Conservation (phyloP, 2,797 vertebrate genomes). For the Coregonus suidteri region DNA sequence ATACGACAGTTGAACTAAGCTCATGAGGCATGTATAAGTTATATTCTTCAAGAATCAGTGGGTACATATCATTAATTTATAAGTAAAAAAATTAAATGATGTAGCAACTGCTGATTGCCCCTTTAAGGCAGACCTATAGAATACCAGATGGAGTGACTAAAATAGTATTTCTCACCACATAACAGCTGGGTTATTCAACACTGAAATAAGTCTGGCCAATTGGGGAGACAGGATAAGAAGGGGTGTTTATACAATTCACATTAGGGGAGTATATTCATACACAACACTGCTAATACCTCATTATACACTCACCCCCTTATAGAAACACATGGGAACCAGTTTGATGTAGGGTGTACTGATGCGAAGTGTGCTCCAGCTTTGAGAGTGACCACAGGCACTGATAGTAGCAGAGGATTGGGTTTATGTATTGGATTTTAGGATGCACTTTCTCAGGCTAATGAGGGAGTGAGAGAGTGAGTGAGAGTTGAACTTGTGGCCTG, state of each 20-base stretch:
- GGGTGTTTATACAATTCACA: not conserved
- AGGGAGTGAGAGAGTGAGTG: too few species aligned
- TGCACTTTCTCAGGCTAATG: not conserved
- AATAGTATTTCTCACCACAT: not conserved
- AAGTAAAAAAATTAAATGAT: too few species aligned
- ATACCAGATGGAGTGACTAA: slow-evolving; percentile 1
- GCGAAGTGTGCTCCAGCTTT: too few species aligned
- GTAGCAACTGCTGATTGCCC: not conserved
- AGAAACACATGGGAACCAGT: not conserved
- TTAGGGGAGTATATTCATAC: not conserved
- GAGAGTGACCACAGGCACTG: too few species aligned
- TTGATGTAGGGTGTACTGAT: too few species aligned
- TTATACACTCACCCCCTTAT: not conserved
- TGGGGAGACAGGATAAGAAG: not conserved
- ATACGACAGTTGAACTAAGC: too few species aligned
- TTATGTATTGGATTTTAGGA: not conserved
- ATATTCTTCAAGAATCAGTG: too few species aligned
- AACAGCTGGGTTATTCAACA: not conserved
- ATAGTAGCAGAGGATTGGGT: too few species aligned
- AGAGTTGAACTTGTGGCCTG: slow-evolving; percentile 7
- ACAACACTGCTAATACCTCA: not conserved
- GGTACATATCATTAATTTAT: too few species aligned
- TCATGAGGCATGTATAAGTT: too few species aligned
- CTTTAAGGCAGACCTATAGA: not conserved
- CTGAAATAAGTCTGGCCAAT: not conserved